phyloP scores from a whole-genome alignment of 1,140 invertebrate species.

The Eubasilissa regina region DNA sequence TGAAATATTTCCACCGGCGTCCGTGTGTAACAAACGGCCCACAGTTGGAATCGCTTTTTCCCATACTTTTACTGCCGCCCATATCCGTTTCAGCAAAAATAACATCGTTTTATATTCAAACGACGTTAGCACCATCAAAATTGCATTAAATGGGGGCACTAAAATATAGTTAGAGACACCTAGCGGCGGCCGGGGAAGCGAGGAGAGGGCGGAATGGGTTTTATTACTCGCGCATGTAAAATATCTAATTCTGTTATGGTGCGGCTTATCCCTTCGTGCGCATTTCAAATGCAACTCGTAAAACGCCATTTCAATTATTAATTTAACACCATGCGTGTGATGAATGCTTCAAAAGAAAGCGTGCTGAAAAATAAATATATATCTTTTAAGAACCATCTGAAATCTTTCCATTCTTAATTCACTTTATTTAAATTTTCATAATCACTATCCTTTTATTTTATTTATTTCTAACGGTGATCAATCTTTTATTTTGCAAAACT shows the following conservation, averaged over 20 bases:
- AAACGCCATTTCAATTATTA: constrained; percentile 42
- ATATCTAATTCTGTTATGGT: constrained; percentile 59
- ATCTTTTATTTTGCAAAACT: too few relatives aligned
- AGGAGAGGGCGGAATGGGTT: constrained; percentile 46
- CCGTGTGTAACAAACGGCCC: constrained; percentile 47
- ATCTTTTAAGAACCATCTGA: not conserved
- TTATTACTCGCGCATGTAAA: constrained; percentile 60
- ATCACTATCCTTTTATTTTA: too few relatives aligned
- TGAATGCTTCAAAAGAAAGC: not conserved
- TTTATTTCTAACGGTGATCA: too few relatives aligned
- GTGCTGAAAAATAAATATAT: not conserved
- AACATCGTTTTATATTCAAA: constrained; percentile 61
- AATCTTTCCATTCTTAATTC: too few relatives aligned
- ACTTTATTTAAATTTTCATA: too few relatives aligned
- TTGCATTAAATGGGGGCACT: constrained; percentile 60
- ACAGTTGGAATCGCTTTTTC: constrained; percentile 53
- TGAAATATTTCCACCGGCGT: constrained; percentile 54
- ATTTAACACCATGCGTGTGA: constrained; percentile 35
- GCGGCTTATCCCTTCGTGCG: constrained; percentile 28
- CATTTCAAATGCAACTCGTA: constrained; percentile 43
- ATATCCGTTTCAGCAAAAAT: constrained; percentile 59
- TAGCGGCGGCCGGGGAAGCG: not conserved
- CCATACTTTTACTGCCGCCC: constrained; percentile 55
- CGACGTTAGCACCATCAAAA: constrained; percentile 60
- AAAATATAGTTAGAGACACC: constrained; percentile 59